phyloP scores from a whole-genome alignment of 2,797 vertebrate genomes.

The Champsocephalus esox region DNA sequence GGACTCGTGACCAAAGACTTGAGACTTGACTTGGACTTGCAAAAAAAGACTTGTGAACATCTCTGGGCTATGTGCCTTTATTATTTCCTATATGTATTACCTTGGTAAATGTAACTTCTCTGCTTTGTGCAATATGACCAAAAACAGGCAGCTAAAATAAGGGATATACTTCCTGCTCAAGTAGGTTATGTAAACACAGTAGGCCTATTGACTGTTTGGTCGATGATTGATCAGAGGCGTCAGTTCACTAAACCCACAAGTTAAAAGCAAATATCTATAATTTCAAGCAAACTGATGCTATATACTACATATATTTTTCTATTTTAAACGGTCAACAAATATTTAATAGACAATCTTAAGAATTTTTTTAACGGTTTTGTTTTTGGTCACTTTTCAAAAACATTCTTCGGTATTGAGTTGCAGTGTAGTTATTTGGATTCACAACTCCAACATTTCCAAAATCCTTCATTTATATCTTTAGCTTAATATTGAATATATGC shows the following conservation, averaged over 20 bases:
- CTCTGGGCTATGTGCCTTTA: background rate
- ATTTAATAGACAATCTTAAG: background rate
- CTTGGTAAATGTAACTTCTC: background rate
- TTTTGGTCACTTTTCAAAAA: background rate
- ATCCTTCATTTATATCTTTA: no score
- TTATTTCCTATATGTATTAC: background rate
- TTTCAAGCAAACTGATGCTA: background rate
- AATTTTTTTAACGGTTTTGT: no score
- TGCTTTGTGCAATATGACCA: background rate
- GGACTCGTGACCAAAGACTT: no score
- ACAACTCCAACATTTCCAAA: no score
- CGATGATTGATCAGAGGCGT: constrained; percentile 15
- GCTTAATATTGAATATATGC: no score
- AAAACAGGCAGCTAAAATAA: background rate
- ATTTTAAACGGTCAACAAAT: background rate
- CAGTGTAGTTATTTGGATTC: background rate
- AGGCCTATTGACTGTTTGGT: background rate
- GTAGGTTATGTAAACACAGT: background rate
- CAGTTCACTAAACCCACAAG: background rate
- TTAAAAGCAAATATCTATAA: background rate
- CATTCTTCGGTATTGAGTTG: background rate
- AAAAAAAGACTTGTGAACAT: no score
- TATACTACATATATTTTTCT: no score
- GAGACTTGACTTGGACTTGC: no score
- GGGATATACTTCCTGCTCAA: background rate